Evolutionary conservation across 2,888 invertebrate genomes (phyloP).

Genomic region (Ceraclea dissimilis): DNA sequence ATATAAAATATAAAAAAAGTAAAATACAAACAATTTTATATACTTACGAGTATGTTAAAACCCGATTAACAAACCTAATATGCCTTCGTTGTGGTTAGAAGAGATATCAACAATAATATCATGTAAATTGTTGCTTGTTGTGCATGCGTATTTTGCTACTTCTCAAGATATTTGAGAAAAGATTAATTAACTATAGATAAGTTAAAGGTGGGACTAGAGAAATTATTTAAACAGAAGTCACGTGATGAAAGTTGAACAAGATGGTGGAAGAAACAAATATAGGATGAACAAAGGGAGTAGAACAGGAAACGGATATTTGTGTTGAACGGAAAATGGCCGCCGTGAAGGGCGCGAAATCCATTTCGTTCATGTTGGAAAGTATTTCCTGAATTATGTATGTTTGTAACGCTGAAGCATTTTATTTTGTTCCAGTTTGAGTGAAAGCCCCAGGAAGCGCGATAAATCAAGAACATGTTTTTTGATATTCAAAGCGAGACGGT

Average conservation of each 20-base stretch:
- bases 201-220: not conserved
- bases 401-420: constrained; percentile 10
- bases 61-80: too few species aligned
- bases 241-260: not conserved
- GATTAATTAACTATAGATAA: not conserved
- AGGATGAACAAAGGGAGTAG: not conserved
- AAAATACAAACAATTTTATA: too few species aligned
- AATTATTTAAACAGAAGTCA: not conserved
- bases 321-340: constrained; percentile 22
- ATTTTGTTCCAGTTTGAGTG: constrained; percentile 16
- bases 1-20: too few species aligned
- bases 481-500: constrained; percentile 23
- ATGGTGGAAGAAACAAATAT: not conserved
- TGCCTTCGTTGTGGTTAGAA: too few species aligned
- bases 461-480: constrained; percentile 24
- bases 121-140: too few species aligned
- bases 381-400: constrained; percentile 23
- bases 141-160: too few species aligned
- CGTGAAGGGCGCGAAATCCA: constrained; percentile 19
- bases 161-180: too few species aligned
- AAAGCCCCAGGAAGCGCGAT: constrained; percentile 21
- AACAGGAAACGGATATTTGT: constrained; percentile 23
- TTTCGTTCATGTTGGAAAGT: constrained; percentile 20
- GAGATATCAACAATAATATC: too few species aligned
- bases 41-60: too few species aligned